Conservation (phyloP, 2,113 vertebrate species). For the Pavo muticus region DNA sequence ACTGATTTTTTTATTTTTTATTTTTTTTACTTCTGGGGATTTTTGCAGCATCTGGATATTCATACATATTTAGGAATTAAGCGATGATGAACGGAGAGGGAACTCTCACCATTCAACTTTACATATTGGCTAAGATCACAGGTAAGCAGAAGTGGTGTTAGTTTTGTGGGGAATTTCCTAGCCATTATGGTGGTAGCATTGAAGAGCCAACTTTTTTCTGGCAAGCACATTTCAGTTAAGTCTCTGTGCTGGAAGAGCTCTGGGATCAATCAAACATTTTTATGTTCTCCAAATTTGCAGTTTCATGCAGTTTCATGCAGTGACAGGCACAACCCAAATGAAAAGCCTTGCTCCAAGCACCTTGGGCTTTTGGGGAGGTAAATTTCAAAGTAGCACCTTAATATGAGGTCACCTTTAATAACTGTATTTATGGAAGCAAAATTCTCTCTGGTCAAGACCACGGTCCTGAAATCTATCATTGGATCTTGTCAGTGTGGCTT, state of each 20-base stretch:
- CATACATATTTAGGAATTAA: not conserved
- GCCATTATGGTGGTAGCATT: not conserved
- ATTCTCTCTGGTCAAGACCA: not conserved
- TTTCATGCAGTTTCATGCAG: not conserved
- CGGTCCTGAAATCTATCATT: not conserved
- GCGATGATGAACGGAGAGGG: not conserved
- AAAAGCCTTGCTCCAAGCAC: not conserved
- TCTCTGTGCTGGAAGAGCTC: not conserved
- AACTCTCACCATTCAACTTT: not conserved
- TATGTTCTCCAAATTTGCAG: not conserved
- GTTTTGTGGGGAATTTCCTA: not conserved
- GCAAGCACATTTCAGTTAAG: not conserved
- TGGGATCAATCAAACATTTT: not conserved
- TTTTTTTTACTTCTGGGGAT: not conserved
- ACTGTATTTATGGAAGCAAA: not conserved
- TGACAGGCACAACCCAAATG: not conserved
- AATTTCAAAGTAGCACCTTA: not conserved
- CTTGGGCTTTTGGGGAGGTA: not conserved
- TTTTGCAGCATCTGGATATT: not conserved
- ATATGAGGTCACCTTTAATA: not conserved
- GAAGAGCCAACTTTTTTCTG: not conserved
- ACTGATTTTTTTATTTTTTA: not conserved
- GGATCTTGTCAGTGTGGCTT: constrained; percentile 1
- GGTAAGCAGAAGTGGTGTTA: not conserved
- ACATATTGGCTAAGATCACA: not conserved